These are phyloP conservation scores for Saccopteryx leptura DNA, from an alignment of 2,113 vertebrate genomes.

Conservation along the genomic window DNA sequence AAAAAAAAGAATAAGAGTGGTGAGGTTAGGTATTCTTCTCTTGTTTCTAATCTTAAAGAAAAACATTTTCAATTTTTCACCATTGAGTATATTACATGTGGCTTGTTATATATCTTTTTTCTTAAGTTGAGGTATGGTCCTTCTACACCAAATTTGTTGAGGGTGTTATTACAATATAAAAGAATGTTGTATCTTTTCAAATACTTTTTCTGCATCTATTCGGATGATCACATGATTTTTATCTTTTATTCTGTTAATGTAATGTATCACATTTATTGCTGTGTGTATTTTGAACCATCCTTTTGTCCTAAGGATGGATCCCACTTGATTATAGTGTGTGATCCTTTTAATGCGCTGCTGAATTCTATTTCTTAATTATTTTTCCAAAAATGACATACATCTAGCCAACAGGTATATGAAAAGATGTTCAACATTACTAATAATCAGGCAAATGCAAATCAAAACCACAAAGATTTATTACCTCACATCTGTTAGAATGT, in stretches of 20 bases:
- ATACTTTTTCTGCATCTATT: not conserved
- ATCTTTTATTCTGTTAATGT: conserved; percentile 5
- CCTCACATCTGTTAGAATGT: not conserved
- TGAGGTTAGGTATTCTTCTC: not conserved
- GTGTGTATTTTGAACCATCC: not conserved
- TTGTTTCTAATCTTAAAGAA: not conserved
- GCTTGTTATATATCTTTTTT: not conserved
- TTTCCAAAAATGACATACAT: not conserved
- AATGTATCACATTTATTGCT: not conserved
- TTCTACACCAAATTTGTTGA: not conserved
- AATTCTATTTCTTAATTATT: not conserved
- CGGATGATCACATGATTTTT: not conserved
- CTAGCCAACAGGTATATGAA: not conserved
- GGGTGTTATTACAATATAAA: not conserved
- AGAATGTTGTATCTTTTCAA: not conserved
- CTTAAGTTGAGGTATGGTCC: not conserved
- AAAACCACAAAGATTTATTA: not conserved
- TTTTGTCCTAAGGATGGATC: not conserved
- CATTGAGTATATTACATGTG: not conserved
- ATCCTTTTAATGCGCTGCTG: not conserved
- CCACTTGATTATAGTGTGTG: not conserved
- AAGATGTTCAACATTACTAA: not conserved
- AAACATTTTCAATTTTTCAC: not conserved
- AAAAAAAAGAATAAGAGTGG: not conserved
- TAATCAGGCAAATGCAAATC: not conserved